Base-by-base conservation (phyloP, 2,113 vertebrate species). In the Noctilio leporinus region DNA sequence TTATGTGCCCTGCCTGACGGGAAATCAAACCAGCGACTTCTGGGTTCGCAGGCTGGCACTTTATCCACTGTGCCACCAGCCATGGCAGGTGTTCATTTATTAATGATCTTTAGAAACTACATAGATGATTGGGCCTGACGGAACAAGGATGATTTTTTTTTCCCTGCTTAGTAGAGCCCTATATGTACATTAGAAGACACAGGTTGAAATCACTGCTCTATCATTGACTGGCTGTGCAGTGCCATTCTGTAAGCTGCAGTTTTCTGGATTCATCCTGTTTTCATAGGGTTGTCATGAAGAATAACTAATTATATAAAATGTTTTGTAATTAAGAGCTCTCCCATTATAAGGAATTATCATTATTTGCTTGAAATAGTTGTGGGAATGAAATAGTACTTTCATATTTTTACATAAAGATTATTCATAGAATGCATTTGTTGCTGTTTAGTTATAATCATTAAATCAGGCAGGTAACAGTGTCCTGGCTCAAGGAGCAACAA, bases 301-400 rank as follows among this genome's bases (percentile, higher is more conserved):
- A 8, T 24, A 45, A 64, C 17, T 77, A 81, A 45, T 64, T 43
- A 38, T 19, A 38, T 73, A 53, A 73, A 95, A 77, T 76, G 33
- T 22, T 87, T 70, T 69, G 3, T 78, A 77, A 38, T 47, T 78
- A 81, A 70, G 76, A 89, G 22, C 45, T 72, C 17, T 72, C 65
- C 0, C n/a, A 88, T 1, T 49, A 16, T 85, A 92, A 82, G 30
- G 30, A 70, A 45, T n/a, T 70, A 11, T 20, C 19, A 45, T 69
- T 49, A 38, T 88, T 94, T 80, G 35, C 43, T 95, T 76, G 38
- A 97, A 94, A 33, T 78, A 86, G 43, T 75, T 69, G 9, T 75
- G 8, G 45, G 26, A 81, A 76, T 70, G 45, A 89, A 8, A 4
- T 65, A 43, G 35, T 94, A 38, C 81, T 83, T 62, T 86, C 6